These are phyloP conservation scores for Cynodonichthys magdalenae DNA, from an alignment of 2,797 vertebrate genomes.

Conservation along the genomic window DNA sequence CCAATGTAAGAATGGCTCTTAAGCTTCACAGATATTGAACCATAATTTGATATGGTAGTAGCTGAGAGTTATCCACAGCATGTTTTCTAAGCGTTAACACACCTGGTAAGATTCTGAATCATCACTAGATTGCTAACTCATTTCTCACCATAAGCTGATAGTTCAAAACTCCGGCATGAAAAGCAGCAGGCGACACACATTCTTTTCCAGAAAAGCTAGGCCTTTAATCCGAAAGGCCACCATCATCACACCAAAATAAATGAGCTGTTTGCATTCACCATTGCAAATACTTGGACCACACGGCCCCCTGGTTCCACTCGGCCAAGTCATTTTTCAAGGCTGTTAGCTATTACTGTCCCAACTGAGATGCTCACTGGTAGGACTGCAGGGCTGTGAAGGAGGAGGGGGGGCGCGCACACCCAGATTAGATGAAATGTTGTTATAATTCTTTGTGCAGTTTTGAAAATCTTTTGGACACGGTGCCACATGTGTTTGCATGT, in stretches of 20 bases:
- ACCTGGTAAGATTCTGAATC: no score
- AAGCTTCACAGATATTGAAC: no score
- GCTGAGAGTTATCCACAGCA: no score
- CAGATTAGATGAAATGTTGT: slow-evolving; percentile 52
- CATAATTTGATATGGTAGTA: no score
- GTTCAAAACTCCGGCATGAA: no score
- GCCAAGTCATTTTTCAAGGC: slow-evolving; percentile 22
- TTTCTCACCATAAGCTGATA: no score
- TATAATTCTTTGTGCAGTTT: slow-evolving; percentile 63
- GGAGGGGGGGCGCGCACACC: neutral
- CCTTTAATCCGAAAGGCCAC: slow-evolving; percentile 10
- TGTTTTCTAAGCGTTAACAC: no score
- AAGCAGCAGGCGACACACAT: no score
- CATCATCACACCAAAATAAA: slow-evolving; percentile 19
- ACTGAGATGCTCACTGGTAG: slow-evolving; percentile 20
- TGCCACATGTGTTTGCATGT: slow-evolving; percentile 86
- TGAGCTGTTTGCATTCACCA: slow-evolving; percentile 23
- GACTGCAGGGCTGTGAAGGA: slow-evolving; percentile 39
- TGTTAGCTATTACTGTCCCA: slow-evolving; percentile 8
- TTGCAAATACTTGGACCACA: slow-evolving; percentile 22
- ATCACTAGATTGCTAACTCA: no score
- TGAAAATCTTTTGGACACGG: slow-evolving; percentile 78
- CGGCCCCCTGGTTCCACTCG: slow-evolving; percentile 1
- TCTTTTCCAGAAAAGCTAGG: no score
- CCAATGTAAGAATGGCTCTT: no score